Evolutionary conservation across 2,888 invertebrate species (phyloP), one percentile per base, ranked within the genome.

Genomic region (Pyrrhia umbra): DNA sequence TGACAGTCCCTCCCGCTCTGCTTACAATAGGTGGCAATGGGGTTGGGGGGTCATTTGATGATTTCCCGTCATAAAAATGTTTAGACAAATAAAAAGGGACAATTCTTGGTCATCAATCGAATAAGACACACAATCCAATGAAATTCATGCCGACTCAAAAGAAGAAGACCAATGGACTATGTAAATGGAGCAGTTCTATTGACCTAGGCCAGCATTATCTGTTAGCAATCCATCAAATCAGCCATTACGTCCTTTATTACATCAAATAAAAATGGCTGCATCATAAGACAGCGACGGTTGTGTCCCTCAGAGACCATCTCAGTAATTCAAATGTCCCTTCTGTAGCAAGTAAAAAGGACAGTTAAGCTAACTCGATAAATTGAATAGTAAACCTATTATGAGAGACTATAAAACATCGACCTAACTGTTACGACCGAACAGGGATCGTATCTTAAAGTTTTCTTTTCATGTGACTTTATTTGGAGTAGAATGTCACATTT

Each of bases 311-410:
- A 21, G 30, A 16, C 21, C 39, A 30, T 56, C 21, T 16, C 47
- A 52, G 47, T 70, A 52, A 50, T 75, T 57, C 15, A 52, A 46
- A 39, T 21, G 55, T 70, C 70, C 45, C 71, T 75, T 63, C 76
- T 75, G 71, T 50, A 9, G 49, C 39, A 37, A 43, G 64, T 57
- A 57, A 54, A 72, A 52, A 49, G 39, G 56, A 40, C 56, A 57
- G 39, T 69, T 37, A 65, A 51, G 42, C 58, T 63, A 52, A 70
- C 47, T 57, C 20, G 49, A 54, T 54, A 43, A 54, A 71, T 45
- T 37, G 43, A 52, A 70, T 20, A 54, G 43, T 46, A 13, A n/a
- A 39, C 37, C 56, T 57, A 54, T 50, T 54, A 57, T 10, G 4
- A 25, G 18, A 27, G 47, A 30, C 70, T 27, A 63, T 75, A 75